Conservation (phyloP, 2,113 vertebrate species). For the Carlito syrichta region DNA sequence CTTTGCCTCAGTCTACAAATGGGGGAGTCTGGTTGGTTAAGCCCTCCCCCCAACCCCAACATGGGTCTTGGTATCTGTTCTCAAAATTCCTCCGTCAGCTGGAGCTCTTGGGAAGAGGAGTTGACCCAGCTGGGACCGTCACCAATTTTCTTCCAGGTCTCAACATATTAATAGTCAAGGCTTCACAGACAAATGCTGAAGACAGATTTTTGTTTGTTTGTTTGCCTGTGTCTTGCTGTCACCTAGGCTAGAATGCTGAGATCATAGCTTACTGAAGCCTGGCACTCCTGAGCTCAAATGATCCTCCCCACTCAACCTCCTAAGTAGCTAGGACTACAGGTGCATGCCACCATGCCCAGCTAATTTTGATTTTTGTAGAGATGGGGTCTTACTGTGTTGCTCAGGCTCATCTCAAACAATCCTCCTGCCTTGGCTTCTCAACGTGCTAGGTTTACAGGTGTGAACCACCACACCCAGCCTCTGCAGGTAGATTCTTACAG, state of each 20-base stretch:
- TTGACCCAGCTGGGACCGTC: neutral
- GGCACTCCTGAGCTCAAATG: neutral
- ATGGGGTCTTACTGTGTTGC: neutral
- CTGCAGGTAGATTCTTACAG: neutral
- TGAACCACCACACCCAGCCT: neutral
- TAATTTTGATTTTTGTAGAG: neutral
- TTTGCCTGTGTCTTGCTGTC: neutral
- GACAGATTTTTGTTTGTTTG: neutral
- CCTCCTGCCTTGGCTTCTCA: neutral
- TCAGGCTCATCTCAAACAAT: neutral
- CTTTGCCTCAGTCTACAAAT: neutral
- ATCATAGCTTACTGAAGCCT: neutral
- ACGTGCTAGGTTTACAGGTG: neutral
- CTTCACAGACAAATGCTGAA: neutral
- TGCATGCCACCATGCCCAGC: neutral
- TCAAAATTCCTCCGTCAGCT: neutral
- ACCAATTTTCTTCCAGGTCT: neutral
- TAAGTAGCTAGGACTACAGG: neutral
- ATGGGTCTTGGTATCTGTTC: neutral
- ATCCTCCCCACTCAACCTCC: neutral
- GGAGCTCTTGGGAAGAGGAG: neutral
- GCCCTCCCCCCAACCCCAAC: neutral
- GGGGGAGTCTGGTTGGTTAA: neutral
- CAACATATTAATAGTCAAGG: neutral
- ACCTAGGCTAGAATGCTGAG: neutral